These are phyloP conservation scores for Stratiomys singularior DNA, from an alignment of 2,888 invertebrate genomes.

Conservation along the genomic window DNA sequence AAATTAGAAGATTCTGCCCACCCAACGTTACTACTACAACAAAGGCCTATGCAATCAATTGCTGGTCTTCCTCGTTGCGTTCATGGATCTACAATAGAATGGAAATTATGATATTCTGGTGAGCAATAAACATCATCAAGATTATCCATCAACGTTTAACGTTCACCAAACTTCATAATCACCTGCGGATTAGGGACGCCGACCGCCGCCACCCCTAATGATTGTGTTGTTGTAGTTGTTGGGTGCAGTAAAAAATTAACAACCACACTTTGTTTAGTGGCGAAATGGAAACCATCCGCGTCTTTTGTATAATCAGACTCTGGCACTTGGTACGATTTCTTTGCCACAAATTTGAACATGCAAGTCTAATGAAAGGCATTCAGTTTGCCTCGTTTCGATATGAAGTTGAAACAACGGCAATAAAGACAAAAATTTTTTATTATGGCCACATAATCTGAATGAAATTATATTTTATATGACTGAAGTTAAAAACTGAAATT, in stretches of 20 bases:
- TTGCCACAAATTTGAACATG: slow-evolving; percentile 31
- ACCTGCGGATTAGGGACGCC: neutral
- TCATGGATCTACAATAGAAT: neutral
- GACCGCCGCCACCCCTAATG: slow-evolving; percentile 14
- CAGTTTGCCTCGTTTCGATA: slow-evolving; percentile 12
- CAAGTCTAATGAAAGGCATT: slow-evolving; percentile 24
- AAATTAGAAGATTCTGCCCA: too few relatives aligned
- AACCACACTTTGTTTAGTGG: slow-evolving; percentile 2
- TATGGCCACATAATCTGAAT: slow-evolving; percentile 43
- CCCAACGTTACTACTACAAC: too few relatives aligned
- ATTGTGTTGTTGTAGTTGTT: neutral
- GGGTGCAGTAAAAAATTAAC: slow-evolving; percentile 10
- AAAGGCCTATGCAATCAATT: too few relatives aligned
- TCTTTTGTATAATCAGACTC: neutral
- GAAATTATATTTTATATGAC: slow-evolving; percentile 45
- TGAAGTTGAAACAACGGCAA: neutral
- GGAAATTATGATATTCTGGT: neutral
- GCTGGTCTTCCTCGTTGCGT: too few relatives aligned
- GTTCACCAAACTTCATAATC: neutral
- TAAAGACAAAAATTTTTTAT: slow-evolving; percentile 39
- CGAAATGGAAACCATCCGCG: neutral
- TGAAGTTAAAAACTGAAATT: slow-evolving; percentile 41
- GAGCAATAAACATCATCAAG: slow-evolving; percentile 1
- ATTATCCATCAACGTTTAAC: neutral
- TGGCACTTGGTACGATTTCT: slow-evolving; percentile 1